Percentiles rank a stretch among this genome's conserved stretches.
Evolutionary conservation across 2,113 vertebrate genomes (phyloP).

Genomic region (Epinephelus lanceolatus): DNA sequence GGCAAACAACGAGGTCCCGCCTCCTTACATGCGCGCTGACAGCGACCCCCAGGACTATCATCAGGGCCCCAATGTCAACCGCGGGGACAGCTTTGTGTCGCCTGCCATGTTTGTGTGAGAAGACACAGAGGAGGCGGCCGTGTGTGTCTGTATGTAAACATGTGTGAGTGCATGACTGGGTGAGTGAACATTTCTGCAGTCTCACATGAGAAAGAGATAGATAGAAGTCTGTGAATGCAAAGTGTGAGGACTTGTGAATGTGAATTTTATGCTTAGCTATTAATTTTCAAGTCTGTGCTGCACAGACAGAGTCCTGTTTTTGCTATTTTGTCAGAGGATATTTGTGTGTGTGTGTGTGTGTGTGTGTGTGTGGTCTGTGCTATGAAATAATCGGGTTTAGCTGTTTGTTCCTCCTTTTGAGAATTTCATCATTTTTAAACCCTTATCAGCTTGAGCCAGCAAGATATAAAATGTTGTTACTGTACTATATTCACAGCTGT

Average conservation of each 20-base stretch:
- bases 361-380: neutral
- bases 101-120: conserved; percentile 81
- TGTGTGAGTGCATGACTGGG: conserved; percentile 9
- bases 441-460: conserved; percentile 34
- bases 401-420: conserved; percentile 12
- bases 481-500: neutral
- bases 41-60: conserved; percentile 35
- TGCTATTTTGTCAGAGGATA: neutral
- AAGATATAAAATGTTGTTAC: conserved; percentile 24
- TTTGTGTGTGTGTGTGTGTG: conserved; percentile 1
- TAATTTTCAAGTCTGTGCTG: conserved; percentile 9
- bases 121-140: neutral
- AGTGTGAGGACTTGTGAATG: conserved; percentile 24
- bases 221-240: conserved; percentile 1
- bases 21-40: conserved; percentile 63
- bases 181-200: conserved; percentile 13
- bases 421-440: neutral
- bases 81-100: conserved; percentile 84
- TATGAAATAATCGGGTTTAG: conserved; percentile 9
- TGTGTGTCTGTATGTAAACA: neutral
- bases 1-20: conserved; percentile 57
- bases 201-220: neutral
- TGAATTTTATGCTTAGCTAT: conserved; percentile 41
- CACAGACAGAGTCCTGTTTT: neutral
- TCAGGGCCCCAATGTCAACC: conserved; percentile 46